Evolutionary conservation across 37 sponge, comb jelly and placozoan species (phyloP).

Genomic region (Spongilla lacustris): DNA sequence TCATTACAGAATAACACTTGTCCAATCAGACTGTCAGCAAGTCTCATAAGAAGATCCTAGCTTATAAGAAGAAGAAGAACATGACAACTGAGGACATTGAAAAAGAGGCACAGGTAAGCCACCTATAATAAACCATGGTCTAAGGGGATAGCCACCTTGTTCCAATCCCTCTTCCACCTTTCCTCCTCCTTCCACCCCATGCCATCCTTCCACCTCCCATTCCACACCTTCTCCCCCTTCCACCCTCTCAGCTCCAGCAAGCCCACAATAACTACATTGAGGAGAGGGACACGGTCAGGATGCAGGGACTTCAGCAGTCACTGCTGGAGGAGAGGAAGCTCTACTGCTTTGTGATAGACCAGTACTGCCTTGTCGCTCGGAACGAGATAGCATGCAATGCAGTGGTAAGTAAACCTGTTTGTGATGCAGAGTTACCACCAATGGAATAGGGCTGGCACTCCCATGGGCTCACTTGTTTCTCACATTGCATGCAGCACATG

Average conservation of each 20-base stretch:
- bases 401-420: conserved; percentile 30
- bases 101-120: conserved; percentile 43
- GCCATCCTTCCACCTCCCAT: background rate
- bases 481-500: no score
- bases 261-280: conserved; percentile 26
- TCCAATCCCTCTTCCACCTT: no score
- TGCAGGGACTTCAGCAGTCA: conserved; percentile 73
- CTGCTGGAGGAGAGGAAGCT: conserved; percentile 74
- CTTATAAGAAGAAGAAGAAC: conserved; percentile 32
- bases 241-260: conserved; percentile 23
- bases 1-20: no score
- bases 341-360: conserved; percentile 73
- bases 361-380: conserved; percentile 38
- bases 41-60: conserved; percentile 2
- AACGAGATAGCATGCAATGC: conserved; percentile 62
- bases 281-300: conserved; percentile 51
- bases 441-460: no score
- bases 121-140: background rate
- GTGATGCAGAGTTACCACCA: no score
- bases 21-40: conserved; percentile 12
- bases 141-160: background rate
- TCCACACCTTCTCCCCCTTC: background rate
- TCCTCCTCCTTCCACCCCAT: no score
- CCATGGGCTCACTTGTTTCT: no score
- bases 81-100: conserved; percentile 14